Conservation (phyloP, 2,888 invertebrate species). For the Hemicrepidius hirtus region DNA sequence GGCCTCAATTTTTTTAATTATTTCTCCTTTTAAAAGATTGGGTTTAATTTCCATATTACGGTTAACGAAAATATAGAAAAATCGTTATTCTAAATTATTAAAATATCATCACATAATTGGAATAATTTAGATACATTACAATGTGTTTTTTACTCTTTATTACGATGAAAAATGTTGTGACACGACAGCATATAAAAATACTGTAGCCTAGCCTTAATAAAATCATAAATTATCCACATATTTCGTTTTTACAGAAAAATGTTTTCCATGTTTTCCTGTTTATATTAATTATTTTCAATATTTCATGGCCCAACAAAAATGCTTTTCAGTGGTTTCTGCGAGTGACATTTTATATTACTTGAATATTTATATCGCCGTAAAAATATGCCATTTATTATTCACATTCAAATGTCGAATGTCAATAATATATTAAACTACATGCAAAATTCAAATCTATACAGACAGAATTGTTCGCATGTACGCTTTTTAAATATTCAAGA, state of each 20-base stretch:
- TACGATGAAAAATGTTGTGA: no score
- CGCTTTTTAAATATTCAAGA: slow-evolving; percentile 24
- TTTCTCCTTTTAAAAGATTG: no score
- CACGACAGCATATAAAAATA: slow-evolving; percentile 16
- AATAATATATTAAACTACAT: slow-evolving; percentile 51
- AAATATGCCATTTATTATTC: slow-evolving; percentile 53
- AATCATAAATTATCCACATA: slow-evolving; percentile 45
- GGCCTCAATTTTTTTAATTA: no score
- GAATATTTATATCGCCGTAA: slow-evolving; percentile 62
- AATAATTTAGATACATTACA: no score
- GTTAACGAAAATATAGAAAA: no score
- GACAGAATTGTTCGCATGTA: slow-evolving; percentile 40
- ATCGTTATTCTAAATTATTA: no score
- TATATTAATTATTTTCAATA: slow-evolving; percentile 58
- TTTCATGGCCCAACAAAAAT: slow-evolving; percentile 59
- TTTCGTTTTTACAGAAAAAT: slow-evolving; percentile 48
- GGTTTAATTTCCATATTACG: no score
- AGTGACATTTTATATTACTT: slow-evolving; percentile 65
- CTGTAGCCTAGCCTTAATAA: slow-evolving; percentile 35
- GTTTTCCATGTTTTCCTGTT: slow-evolving; percentile 50
- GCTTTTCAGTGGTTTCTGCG: slow-evolving; percentile 64
- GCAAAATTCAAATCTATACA: slow-evolving; percentile 46
- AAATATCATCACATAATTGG: no score
- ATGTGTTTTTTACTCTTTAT: no score
- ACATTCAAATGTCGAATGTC: slow-evolving; percentile 51